Evolutionary conservation across 2,888 invertebrate species (phyloP), one percentile per base, ranked within the genome.

Genomic region (Hermodice carunculata): DNA sequence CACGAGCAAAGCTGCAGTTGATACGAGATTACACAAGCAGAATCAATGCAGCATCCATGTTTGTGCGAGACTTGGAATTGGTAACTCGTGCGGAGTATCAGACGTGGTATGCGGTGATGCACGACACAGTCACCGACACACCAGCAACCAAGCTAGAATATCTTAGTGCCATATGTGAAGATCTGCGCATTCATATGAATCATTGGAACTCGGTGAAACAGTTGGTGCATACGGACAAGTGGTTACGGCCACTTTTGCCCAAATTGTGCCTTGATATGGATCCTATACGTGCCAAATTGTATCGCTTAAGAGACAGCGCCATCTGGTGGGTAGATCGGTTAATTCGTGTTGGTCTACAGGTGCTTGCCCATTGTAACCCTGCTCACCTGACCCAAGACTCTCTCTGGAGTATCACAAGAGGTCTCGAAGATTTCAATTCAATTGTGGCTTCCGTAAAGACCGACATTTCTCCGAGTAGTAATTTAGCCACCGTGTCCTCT

Each of bases 201-300:
- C 83, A 83, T 62, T 84, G 83, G 82, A 82, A 83, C 67, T 80
- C 80, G 43, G 76, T 84, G 32, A 82, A 82, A 66, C 83, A 84
- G 66, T 71, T 78, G 26, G 66, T 81, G 34, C 80, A 83, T 66
- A 61, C 79, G 8, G 78, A 78, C 60, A 71, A 72, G 19, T 82
- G 81, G 80, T 74, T 83, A 26, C 76, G 78, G 56, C 76, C 81
- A 0, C 70, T 76, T 28, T 64, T 79, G 5, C 81, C 81, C 4
- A 69, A 72, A 1, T 64, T 83, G n/a, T 78, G 76, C 67, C 69
- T 76, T 17, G 78, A 83, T 53, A 67, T 83, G 51, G 79, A 78
- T 26, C 61, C 69, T 31, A 72, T 84, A 11, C 76, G 75, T 44
- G 66, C 68, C 29, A 70, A 72, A 3, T 70, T 85, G 31, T 71